Percentiles rank a stretch among this genome's conserved stretches.
Conservation (phyloP, 2,888 invertebrate genomes). For the Megalurothrips usitatus region DNA sequence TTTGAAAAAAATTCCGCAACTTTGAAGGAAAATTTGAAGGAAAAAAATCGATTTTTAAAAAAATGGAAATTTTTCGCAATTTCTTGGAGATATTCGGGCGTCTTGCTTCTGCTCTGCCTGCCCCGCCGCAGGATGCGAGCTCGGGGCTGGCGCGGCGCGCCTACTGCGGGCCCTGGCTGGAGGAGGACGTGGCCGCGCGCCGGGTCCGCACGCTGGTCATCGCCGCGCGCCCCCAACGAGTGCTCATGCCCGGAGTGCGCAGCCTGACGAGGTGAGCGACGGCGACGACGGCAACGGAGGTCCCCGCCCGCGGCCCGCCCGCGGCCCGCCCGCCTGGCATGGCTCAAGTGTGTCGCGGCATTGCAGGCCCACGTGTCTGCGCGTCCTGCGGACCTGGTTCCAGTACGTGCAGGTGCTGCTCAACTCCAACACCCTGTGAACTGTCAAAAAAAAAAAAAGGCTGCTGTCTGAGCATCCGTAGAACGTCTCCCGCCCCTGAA, state of each 20-base stretch:
- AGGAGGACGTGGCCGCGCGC: background rate
- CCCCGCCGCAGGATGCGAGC: background rate
- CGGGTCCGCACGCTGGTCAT: background rate
- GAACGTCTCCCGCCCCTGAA: too few relatives aligned
- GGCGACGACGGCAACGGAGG: background rate
- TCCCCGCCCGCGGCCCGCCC: too few relatives aligned
- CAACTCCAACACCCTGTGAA: background rate
- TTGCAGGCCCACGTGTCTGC: background rate
- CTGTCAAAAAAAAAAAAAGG: too few relatives aligned
- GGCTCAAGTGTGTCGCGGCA: background rate
- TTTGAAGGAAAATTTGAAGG: too few relatives aligned
- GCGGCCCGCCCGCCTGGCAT: too few relatives aligned
- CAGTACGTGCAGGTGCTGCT: constrained; percentile 5
- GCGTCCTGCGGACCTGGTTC: background rate
- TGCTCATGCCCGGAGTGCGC: background rate
- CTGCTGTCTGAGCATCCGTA: too few relatives aligned
- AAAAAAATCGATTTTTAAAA: too few relatives aligned
- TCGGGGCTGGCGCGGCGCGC: background rate
- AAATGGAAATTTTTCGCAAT: too few relatives aligned
- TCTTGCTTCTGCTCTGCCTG: too few relatives aligned
- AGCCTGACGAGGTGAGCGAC: background rate
- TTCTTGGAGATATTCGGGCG: too few relatives aligned
- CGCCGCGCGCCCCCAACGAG: background rate
- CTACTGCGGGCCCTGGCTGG: background rate
- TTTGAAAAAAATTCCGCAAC: too few relatives aligned